Percentiles rank a stretch among this genome's conserved stretches.
Conservation (phyloP, 2,888 invertebrate species). For the Cactoblastis cactorum region DNA sequence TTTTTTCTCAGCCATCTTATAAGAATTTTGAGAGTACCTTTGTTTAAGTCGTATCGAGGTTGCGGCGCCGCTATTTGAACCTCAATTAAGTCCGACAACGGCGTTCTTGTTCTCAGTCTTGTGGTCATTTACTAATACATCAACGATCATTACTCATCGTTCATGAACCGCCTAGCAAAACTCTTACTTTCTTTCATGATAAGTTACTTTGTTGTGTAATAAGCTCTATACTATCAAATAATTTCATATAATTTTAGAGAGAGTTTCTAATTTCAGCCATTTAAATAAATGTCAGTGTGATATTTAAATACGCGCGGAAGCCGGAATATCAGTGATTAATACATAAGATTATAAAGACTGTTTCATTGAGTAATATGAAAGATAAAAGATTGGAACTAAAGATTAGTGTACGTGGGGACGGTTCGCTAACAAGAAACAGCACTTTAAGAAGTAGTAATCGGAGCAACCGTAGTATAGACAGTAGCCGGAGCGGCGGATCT, state of each 20-base stretch:
- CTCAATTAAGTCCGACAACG: conserved; percentile 62
- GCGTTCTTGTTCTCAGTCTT: conserved; percentile 51
- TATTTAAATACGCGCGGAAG: conserved; percentile 15
- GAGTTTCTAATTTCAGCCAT: conserved; percentile 36
- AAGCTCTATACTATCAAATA: conserved; percentile 42
- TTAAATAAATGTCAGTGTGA: conserved; percentile 33
- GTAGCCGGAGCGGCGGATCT: conserved; percentile 43
- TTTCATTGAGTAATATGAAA: conserved; percentile 51
- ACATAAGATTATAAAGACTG: conserved; percentile 18
- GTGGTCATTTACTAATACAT: conserved; percentile 63
- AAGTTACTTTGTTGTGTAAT: conserved; percentile 43
- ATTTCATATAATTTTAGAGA: conserved; percentile 36
- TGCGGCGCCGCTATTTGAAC: conserved; percentile 55
- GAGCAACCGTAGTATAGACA: conserved; percentile 60
- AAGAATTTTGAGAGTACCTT: conserved; percentile 55
- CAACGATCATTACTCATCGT: conserved; percentile 60
- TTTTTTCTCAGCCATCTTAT: conserved; percentile 38
- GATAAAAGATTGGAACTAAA: conserved; percentile 72
- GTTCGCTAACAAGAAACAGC: conserved; percentile 62
- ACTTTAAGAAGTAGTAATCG: conserved; percentile 55
- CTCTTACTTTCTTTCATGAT: conserved; percentile 60
- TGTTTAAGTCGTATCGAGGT: conserved; percentile 57
- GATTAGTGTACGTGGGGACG: conserved; percentile 70
- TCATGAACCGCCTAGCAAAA: conserved; percentile 49
- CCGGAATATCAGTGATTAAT: neutral